Base-by-base conservation (phyloP, 2,888 invertebrate species). In the Malthinus flaveolus region DNA sequence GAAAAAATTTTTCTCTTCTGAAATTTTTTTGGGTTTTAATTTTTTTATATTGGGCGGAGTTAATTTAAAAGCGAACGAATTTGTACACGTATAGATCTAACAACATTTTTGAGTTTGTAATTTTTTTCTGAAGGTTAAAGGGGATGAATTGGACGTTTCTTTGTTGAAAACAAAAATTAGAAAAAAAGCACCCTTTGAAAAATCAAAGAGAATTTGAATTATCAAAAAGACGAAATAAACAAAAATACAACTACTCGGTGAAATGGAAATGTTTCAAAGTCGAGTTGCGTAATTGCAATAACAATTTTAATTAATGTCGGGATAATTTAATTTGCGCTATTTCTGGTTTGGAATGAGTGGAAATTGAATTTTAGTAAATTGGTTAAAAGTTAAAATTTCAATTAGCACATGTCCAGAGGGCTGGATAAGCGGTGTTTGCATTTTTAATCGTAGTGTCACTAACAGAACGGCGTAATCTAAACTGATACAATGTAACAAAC, bases 361-460 rank as follows among this genome's bases (percentile, higher is more conserved):
- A 73, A 73, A 74, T 73, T 72, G 71, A 72, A 74, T 71, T 68
- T 71, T 66, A 66, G 68, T 65, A 68, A 68, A 70, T 71, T 69
- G 70, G 67, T 64, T 66, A 52, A 69, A 71, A 61, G 70, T 70
- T 69, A 67, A 71, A 72, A 72, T 75, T 75, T 74, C 76, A 75
- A 75, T 76, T 76, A 75, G 69, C 66, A 64, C 46, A 65, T 65
- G 68, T 68, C 72, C 72, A 64, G 69, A 59, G 68, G 23, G 70
- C 62, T 39, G 56, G 57, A 60, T 59, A 50, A 57, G 58, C 60
- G 56, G 64, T 66, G 66, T 65, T 62, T 59, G 62, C 66, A 62
- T 75, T 75, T 76, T 75, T 75, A 76, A 75, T 73, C 69, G 74
- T 72, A 69, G 73, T 77, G 77, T 77, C 77, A 77, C 76, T 76